phyloP scores from a whole-genome alignment of 2,888 invertebrate genomes.

The Volucella inanis region DNA sequence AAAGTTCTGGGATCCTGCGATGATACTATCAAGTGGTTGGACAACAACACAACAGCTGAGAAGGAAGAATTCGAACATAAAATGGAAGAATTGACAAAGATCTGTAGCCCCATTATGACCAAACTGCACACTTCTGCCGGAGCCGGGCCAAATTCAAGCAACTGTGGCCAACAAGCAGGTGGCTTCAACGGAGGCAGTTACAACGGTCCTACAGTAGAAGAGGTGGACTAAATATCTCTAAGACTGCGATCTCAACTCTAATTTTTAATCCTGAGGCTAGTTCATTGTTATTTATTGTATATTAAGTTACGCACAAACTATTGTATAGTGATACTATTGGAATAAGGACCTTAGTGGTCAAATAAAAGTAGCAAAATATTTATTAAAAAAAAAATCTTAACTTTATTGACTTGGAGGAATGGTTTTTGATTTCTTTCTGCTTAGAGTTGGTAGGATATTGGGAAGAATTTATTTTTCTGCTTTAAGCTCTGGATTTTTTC shows the following conservation, averaged over 20 bases:
- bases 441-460: too few relatives aligned
- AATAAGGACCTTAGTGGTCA: not conserved
- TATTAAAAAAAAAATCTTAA: conserved; percentile 82
- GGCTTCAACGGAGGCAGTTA: conserved; percentile 84
- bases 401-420: conserved; percentile 88
- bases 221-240: conserved; percentile 85
- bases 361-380: not conserved
- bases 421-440: too few relatives aligned
- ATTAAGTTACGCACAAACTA: too few relatives aligned
- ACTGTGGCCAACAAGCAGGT: conserved; percentile 85
- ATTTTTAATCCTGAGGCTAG: too few relatives aligned
- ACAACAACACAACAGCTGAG: conserved; percentile 89
- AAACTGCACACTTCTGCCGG: conserved; percentile 77
- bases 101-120: conserved; percentile 84
- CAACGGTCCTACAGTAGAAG: conserved; percentile 82
- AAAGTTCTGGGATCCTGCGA: conserved; percentile 86
- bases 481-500: too few relatives aligned
- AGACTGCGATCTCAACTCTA: conserved; percentile 1
- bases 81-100: conserved; percentile 79
- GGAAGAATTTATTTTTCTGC: too few relatives aligned
- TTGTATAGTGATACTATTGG: too few relatives aligned
- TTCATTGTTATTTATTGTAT: too few relatives aligned
- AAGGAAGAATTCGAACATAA: conserved; percentile 88
- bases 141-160: conserved; percentile 46
- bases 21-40: conserved; percentile 88